These are phyloP conservation scores for Tenualosa thibaudeaui DNA, from an alignment of 2,797 vertebrate genomes.

Conservation along the genomic window DNA sequence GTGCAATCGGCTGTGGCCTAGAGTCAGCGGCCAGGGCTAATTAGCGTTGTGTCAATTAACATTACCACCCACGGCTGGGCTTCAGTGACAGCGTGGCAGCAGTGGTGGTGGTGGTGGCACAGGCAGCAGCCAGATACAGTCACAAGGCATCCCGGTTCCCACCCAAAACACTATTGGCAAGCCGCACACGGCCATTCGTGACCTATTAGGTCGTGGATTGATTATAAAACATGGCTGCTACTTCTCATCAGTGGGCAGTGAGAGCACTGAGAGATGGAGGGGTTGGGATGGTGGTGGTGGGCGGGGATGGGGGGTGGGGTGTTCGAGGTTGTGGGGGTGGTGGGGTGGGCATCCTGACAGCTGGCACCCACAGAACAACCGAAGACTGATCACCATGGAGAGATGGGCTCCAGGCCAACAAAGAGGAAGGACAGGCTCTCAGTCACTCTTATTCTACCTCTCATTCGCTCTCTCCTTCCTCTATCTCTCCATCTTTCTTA, in stretches of 20 bases:
- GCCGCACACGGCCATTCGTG: slow-evolving; percentile 71
- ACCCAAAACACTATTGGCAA: slow-evolving; percentile 71
- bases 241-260: slow-evolving; percentile 71
- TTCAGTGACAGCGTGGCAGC: not conserved
- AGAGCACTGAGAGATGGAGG: not conserved
- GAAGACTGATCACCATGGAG: slow-evolving; percentile 71
- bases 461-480: slow-evolving; percentile 34
- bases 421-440: slow-evolving; percentile 53
- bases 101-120: not conserved
- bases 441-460: slow-evolving; percentile 28
- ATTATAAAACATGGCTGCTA: slow-evolving; percentile 73
- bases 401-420: slow-evolving; percentile 70
- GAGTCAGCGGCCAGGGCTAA: slow-evolving; percentile 52
- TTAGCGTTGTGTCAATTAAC: slow-evolving; percentile 65
- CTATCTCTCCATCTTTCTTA: not conserved
- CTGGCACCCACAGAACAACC: slow-evolving; percentile 66
- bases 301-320: not conserved
- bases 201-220: slow-evolving; percentile 79
- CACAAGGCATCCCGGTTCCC: slow-evolving; percentile 52
- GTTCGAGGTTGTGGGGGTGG: slow-evolving; percentile 20
- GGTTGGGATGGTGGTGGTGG: not conserved
- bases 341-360: slow-evolving; percentile 72
- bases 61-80: slow-evolving; percentile 40
- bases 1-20: slow-evolving; percentile 45
- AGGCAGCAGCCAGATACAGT: slow-evolving; percentile 44